These are phyloP conservation scores for Hemichromis elongatus DNA, from an alignment of 2,113 vertebrate genomes.

Conservation along the genomic window DNA sequence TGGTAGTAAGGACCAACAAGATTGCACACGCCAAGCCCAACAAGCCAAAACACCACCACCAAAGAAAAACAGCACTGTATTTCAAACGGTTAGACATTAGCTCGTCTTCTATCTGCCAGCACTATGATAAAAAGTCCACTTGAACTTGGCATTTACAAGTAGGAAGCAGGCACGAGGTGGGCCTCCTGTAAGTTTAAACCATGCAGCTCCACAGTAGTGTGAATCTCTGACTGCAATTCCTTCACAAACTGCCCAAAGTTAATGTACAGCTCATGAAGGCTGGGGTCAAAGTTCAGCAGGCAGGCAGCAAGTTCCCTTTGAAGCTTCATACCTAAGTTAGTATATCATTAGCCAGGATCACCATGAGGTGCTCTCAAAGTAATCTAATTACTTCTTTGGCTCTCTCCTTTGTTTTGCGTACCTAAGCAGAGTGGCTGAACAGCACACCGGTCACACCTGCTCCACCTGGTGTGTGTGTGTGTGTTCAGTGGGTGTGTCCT, in stretches of 20 bases:
- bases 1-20: not conserved
- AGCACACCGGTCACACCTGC: constrained; percentile 32
- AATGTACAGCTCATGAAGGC: not conserved
- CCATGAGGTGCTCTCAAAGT: not conserved
- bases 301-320: not conserved
- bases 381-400: not conserved
- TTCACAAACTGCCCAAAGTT: not conserved
- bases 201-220: not conserved
- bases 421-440: not conserved
- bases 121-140: not conserved
- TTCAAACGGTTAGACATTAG: not conserved
- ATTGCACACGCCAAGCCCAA: not conserved
- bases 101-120: not conserved
- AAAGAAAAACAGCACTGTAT: not conserved
- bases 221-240: not conserved
- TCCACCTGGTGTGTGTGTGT: constrained; percentile 3
- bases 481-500: constrained; percentile 20
- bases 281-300: not conserved
- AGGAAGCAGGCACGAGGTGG: not conserved
- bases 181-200: not conserved
- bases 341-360: not conserved
- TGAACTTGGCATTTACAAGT: not conserved
- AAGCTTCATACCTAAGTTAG: not conserved
- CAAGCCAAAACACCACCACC: not conserved
- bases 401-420: not conserved